phyloP scores from a whole-genome alignment of 2,797 vertebrate genomes.

The Paramormyrops hopkinsi region DNA sequence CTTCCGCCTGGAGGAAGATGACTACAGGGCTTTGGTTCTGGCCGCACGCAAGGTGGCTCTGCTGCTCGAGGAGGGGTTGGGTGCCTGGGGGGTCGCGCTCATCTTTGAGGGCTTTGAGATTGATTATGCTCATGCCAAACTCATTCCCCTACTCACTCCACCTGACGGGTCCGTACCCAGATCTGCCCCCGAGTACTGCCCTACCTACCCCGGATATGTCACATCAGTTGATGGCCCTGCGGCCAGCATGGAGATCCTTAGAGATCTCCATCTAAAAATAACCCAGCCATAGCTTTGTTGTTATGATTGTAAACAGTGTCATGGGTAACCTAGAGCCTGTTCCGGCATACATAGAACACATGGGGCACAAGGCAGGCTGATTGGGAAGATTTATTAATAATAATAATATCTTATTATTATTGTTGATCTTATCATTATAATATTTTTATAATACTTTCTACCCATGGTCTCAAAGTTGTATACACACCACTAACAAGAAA shows the following conservation, averaged over 20 bases:
- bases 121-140: conserved; percentile 64
- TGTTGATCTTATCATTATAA: not conserved
- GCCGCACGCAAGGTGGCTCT: conserved; percentile 56
- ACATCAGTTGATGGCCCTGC: conserved; percentile 58
- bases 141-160: conserved; percentile 56
- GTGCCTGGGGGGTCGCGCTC: conserved; percentile 54
- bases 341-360: not conserved
- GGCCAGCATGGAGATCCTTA: conserved; percentile 44
- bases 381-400: not conserved
- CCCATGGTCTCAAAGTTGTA: not conserved
- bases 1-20: conserved; percentile 51
- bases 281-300: conserved; percentile 22
- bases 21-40: conserved; percentile 57
- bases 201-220: conserved; percentile 62
- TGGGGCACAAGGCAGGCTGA: not conserved
- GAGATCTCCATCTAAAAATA: conserved; percentile 42
- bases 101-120: conserved; percentile 70
- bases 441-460: not conserved
- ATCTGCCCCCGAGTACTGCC: conserved; percentile 44
- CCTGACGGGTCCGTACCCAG: conserved; percentile 34
- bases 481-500: not conserved
- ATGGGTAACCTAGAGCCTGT: not conserved
- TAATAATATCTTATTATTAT: not conserved
- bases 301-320: not conserved
- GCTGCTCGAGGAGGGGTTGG: conserved; percentile 55